Conservation (phyloP, 2,888 invertebrate genomes). For the Machimus atricapillus region DNA sequence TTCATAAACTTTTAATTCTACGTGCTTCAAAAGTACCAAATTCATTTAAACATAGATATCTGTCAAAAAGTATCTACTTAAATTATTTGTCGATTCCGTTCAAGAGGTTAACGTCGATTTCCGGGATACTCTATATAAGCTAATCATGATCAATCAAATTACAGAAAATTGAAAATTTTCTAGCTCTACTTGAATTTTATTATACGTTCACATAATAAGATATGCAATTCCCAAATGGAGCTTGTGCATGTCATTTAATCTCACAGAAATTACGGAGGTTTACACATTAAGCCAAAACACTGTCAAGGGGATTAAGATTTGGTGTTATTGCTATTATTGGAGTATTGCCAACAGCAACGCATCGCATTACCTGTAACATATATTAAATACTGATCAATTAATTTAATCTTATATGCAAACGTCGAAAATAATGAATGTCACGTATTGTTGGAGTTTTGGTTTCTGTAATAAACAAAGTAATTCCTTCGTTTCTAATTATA, state of each 20-base stretch:
- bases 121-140: too few species aligned
- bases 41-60: too few species aligned
- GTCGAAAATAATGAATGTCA: background rate
- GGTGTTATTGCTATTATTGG: background rate
- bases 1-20: too few species aligned
- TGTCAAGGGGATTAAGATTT: background rate
- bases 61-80: too few species aligned
- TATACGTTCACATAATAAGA: background rate
- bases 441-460: background rate
- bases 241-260: background rate
- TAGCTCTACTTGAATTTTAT: background rate
- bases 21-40: too few species aligned
- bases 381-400: background rate
- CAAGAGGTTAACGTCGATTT: too few species aligned
- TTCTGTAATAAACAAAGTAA: background rate
- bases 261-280: background rate
- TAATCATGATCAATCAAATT: background rate
- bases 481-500: background rate
- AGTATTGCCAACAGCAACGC: background rate
- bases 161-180: background rate
- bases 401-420: background rate
- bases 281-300: background rate
- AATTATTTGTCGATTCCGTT: too few species aligned
- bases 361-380: background rate
- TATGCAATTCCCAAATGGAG: background rate